Evolutionary conservation across 2,888 invertebrate genomes (phyloP).

Genomic region (Adelphocoris suturalis): DNA sequence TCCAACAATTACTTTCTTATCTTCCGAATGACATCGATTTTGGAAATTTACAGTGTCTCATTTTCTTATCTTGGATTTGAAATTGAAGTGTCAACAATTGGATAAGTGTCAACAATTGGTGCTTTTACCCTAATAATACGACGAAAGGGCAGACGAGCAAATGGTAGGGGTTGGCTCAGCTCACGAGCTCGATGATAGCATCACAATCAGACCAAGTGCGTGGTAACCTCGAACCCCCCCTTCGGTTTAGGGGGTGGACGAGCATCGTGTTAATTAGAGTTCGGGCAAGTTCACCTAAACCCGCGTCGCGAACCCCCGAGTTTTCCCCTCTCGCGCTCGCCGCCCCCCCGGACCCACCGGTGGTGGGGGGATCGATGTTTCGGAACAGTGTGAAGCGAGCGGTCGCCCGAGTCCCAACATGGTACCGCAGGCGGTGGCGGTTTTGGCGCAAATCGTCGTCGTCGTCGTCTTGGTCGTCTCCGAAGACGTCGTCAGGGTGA

Average conservation of each 20-base stretch:
- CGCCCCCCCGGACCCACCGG: constrained; percentile 35
- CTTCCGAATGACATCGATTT: too few species aligned
- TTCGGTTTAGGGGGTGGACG: background rate
- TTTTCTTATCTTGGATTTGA: too few species aligned
- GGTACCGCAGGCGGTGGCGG: background rate
- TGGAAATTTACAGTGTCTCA: too few species aligned
- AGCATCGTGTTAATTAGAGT: constrained; percentile 12
- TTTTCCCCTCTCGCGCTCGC: constrained; percentile 4
- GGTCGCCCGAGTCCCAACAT: constrained; percentile 43
- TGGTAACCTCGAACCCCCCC: background rate
- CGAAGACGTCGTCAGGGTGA: constrained; percentile 66
- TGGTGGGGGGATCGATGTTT: constrained; percentile 49
- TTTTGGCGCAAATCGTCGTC: constrained; percentile 45
- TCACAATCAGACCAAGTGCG: background rate
- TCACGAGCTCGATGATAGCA: constrained; percentile 12
- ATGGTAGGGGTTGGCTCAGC: background rate
- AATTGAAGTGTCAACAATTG: too few species aligned
- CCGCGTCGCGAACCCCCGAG: background rate
- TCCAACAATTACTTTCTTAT: too few species aligned
- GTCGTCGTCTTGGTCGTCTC: constrained; percentile 35
- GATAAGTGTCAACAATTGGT: too few species aligned
- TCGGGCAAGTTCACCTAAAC: constrained; percentile 29
- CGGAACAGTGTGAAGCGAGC: constrained; percentile 64
- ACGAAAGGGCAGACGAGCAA: too few species aligned
- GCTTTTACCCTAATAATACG: too few species aligned